Evolutionary conservation across 2,888 invertebrate species (phyloP), one percentile per base, ranked within the genome.

Genomic region (Noctua janthina): DNA sequence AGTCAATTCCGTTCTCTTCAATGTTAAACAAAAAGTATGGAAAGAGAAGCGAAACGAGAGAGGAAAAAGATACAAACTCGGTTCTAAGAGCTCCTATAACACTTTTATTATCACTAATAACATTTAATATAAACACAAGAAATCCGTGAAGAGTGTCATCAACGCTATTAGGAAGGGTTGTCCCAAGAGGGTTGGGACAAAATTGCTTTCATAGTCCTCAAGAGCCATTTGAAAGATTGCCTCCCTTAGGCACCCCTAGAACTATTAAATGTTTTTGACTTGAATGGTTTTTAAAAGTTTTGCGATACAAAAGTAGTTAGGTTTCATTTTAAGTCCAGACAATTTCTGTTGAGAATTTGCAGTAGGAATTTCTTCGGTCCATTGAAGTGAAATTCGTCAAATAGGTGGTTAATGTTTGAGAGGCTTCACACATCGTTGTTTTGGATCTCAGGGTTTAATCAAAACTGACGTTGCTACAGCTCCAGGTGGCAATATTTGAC

Each of bases 151-250:
- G 69, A 76, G 68, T 72, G 79, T 74, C 74, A 73, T 86, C 83
- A 88, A 62, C 67, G 83, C 76, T 64, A 82, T 87, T 79, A 71
- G 6, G 67, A 51, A 54, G 59, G 81, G 70, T 72, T 62, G 39
- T 66, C 56, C 56, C 70, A 51, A 68, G 67, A 74, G 79, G 76
- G 81, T 82, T 77, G 72, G 79, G 64, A 84, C 76, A 87, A 88
- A 88, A 88, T 87, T 81, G 84, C 87, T 87, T 89, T 85, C 78
- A 83, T 81, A 88, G 77, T 78, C 74, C 76, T 79, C 67, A 77
- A 81, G 82, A 80, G 85, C 78, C 83, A 90, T 91, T 87, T 88
- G 68, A 86, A 79, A 85, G 78, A 91, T 90, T 87, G 86, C 86
- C 78, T 76, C 76, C 77, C 71, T 74, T 46, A 75, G 68, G 62